These are phyloP conservation scores for Orientallactaga sibirica DNA, from an alignment of 2,797 vertebrate genomes.

Conservation along the genomic window DNA sequence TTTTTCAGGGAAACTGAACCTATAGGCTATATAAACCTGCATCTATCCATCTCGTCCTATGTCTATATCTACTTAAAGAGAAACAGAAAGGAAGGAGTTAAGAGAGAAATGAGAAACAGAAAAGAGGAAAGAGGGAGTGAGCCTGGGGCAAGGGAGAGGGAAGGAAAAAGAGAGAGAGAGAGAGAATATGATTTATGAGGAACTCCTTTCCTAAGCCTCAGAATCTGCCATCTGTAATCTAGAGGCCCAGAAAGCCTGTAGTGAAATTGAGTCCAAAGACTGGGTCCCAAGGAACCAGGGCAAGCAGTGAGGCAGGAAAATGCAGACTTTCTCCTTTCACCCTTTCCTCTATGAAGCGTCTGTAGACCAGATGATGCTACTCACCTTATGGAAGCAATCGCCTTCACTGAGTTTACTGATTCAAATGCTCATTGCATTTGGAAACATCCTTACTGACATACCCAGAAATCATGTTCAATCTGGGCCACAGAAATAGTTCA, in stretches of 20 bases:
- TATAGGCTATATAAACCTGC: neutral
- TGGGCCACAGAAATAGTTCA: neutral
- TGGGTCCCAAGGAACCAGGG: neutral
- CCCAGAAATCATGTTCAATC: neutral
- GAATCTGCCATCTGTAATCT: neutral
- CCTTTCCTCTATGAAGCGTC: neutral
- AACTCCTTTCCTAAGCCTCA: neutral
- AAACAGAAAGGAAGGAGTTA: neutral
- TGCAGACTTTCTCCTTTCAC: neutral
- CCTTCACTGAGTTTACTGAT: neutral
- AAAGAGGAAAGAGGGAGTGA: too few species aligned
- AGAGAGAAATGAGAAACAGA: too few species aligned
- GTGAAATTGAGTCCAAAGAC: neutral
- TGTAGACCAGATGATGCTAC: neutral
- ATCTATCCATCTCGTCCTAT: too few species aligned
- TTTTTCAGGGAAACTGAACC: neutral
- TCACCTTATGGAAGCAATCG: neutral
- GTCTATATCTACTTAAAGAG: neutral
- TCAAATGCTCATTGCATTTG: too few species aligned
- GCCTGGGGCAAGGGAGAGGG: too few species aligned
- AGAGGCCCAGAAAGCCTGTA: neutral
- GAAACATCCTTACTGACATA: neutral
- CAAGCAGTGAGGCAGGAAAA: neutral
- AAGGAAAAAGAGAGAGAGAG: neutral
- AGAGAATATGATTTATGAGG: neutral